Base-by-base conservation (phyloP, 2,888 invertebrate genomes). In the Physocephala rufipes region DNA sequence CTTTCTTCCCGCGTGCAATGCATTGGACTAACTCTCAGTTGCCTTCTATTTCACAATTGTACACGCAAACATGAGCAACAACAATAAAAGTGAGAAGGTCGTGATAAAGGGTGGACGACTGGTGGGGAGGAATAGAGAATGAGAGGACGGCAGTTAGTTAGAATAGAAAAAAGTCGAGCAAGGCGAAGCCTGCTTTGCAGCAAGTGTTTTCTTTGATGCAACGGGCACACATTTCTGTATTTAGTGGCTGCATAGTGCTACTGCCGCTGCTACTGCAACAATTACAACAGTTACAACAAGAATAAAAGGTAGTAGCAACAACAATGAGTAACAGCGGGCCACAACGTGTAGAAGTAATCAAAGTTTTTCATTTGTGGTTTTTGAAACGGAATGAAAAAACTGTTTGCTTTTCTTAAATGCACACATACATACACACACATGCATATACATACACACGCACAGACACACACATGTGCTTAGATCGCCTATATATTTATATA, bases 351-450 rank as follows among this genome's bases (percentile, higher is more conserved):
- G 28, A 69, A 69, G 69, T 67, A 67, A 69, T 72, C 66, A 70
- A 70, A 72, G 64, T 53, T 70, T 63, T 70, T 69, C 64, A 70
- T 70, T 70, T 70, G 70, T 47, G 70, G 70, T 70, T 70, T 51
- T 62, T 58, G 53, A 26, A 55, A 28, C 53, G 43, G 63, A 16
- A 30, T 28, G 51, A 43, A 43, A n/a, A 53, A 70, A 70, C 36
- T 70, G 58, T 70, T 70, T 70, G 64, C 70, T 43, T 70, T 64
- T 64, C 64, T 47, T 30, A 47, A 2, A 64, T 47, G 5, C n/a
- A n/a, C 67, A 47, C 67, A 71, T 2, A 51, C 62, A 63, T 16
- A 26, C 53, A 30, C 30, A 62, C 36, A 58, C 67, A 68, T 16
- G 5, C 36, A 58, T n/a, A 36, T 43, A 15, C 30, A 15, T 61